Evolutionary conservation across 2,797 vertebrate species (phyloP).

Genomic region (Dallia pectoralis): DNA sequence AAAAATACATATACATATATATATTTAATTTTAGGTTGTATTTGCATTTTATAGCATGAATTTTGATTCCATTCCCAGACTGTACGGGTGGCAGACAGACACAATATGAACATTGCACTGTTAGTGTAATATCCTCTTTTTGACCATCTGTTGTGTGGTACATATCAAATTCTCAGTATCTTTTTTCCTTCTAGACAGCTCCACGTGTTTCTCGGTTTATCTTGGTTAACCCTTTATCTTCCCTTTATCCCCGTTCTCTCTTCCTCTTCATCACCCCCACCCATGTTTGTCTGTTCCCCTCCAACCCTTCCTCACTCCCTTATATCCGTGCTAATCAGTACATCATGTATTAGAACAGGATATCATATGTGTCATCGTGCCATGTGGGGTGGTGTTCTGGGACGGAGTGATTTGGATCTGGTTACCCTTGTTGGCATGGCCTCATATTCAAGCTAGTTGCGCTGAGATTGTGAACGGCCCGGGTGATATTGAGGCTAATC

Average conservation of each 20-base stretch:
- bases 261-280: not conserved
- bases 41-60: too few relatives aligned
- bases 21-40: too few relatives aligned
- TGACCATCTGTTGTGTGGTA: too few relatives aligned
- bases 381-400: constrained; percentile 2
- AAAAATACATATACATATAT: too few relatives aligned
- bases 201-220: not conserved
- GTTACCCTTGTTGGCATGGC: not conserved
- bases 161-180: not conserved
- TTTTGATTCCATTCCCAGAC: too few relatives aligned
- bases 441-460: not conserved
- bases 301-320: too few relatives aligned
- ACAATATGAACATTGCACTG: not conserved
- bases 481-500: not conserved
- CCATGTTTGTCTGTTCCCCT: not conserved
- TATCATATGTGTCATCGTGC: not conserved
- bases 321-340: not conserved
- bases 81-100: too few relatives aligned
- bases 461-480: not conserved
- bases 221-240: too few relatives aligned
- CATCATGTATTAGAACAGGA: not conserved
- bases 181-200: not conserved
- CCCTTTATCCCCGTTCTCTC: too few relatives aligned
- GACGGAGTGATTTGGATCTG: not conserved
- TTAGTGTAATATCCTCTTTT: too few relatives aligned